Percentiles rank a stretch among this genome's conserved stretches.
Evolutionary conservation across 2,113 vertebrate genomes (phyloP).

Genomic region (Hippocampus barbouri): DNA sequence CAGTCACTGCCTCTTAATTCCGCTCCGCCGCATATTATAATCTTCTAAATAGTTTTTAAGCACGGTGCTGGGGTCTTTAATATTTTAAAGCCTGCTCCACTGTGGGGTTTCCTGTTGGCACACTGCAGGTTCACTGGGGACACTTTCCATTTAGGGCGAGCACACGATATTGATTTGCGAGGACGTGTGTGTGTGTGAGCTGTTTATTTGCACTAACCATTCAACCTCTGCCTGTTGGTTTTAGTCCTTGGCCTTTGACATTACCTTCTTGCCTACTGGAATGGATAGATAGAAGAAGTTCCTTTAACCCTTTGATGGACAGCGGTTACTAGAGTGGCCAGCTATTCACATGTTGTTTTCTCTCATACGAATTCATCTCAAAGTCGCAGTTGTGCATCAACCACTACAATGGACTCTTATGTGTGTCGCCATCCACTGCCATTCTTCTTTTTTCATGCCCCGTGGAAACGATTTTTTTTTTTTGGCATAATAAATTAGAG

Average conservation of each 20-base stretch:
- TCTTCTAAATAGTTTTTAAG: constrained; percentile 44
- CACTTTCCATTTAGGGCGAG: constrained; percentile 29
- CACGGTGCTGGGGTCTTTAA: constrained; percentile 37
- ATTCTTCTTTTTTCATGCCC: no score
- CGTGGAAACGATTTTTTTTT: no score
- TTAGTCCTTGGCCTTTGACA: background rate
- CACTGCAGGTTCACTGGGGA: constrained; percentile 24
- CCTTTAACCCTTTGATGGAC: background rate
- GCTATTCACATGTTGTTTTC: no score
- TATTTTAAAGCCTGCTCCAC: constrained; percentile 47
- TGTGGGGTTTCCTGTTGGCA: constrained; percentile 37
- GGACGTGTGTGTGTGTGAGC: constrained; percentile 10
- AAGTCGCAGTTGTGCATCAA: no score
- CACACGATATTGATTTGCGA: constrained; percentile 24
- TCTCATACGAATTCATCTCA: no score
- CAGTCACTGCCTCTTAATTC: constrained; percentile 63
- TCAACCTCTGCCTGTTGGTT: background rate
- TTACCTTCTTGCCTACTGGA: background rate
- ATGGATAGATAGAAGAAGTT: background rate
- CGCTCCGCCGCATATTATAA: constrained; percentile 53
- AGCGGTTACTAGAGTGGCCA: no score
- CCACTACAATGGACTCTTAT: no score
- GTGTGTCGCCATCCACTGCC: no score
- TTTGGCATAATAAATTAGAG: no score
- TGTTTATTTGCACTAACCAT: constrained; percentile 18